A percentile compares a stretch with the other conserved stretches of the same genome.
Evolutionary conservation across 1,140 invertebrate genomes (phyloP).

Genomic region (Elymnias hypermnestra): DNA sequence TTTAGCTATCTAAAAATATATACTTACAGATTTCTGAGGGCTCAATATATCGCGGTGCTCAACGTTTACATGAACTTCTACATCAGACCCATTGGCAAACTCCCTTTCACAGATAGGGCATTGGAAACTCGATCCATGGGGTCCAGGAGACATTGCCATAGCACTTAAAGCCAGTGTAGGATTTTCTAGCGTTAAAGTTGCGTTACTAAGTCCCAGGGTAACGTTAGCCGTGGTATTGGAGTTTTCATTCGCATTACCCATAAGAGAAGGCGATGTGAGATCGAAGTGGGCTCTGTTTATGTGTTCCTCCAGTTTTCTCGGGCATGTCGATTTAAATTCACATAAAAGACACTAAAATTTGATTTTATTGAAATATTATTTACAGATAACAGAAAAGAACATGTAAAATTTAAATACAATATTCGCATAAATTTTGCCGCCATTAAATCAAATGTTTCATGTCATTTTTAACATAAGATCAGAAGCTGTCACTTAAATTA

Average conservation of each 20-base stretch:
- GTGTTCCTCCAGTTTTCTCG: conserved; percentile 86
- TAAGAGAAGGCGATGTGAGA: conserved; percentile 80
- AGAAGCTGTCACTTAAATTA: too few species aligned
- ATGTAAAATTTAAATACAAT: too few species aligned
- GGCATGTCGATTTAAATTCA: conserved; percentile 84
- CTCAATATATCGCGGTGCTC: conserved; percentile 80
- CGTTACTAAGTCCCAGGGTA: conserved; percentile 47
- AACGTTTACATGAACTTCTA: conserved; percentile 91
- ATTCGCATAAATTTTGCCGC: too few species aligned
- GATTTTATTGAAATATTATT: neutral
- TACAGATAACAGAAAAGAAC: too few species aligned
- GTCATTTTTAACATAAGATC: too few species aligned
- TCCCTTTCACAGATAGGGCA: conserved; percentile 86
- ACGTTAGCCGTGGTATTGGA: conserved; percentile 48
- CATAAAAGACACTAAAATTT: conserved; percentile 87
- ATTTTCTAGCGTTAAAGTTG: conserved; percentile 43
- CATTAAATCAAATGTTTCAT: neutral
- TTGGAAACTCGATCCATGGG: conserved; percentile 61
- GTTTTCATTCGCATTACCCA: conserved; percentile 54
- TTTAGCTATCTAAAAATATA: too few species aligned
- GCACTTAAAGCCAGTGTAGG: conserved; percentile 46
- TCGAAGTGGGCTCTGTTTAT: conserved; percentile 92
- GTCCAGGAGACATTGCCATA: conserved; percentile 61
- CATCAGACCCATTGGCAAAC: conserved; percentile 84
- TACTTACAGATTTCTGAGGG: conserved; percentile 58